Conservation (phyloP, 1,140 invertebrate genomes). For the Mercenaria mercenaria region DNA sequence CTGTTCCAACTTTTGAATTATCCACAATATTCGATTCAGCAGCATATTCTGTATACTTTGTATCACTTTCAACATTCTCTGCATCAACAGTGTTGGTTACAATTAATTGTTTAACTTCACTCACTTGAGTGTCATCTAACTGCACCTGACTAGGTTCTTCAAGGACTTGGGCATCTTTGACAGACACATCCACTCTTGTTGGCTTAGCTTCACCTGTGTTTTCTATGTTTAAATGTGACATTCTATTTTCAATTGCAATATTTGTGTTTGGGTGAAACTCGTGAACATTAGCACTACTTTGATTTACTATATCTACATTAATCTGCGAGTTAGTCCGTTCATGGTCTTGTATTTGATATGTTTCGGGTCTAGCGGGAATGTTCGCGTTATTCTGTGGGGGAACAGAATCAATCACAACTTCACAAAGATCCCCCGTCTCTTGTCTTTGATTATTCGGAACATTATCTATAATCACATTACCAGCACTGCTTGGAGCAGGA, state of each 20-base stretch:
- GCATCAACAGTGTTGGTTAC: neutral
- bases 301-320: neutral
- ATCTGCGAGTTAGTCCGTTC: conserved; percentile 54
- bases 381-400: neutral
- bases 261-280: neutral
- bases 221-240: neutral
- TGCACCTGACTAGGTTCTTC: conserved; percentile 26
- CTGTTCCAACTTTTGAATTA: neutral
- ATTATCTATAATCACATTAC: neutral
- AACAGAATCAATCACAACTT: conserved; percentile 39
- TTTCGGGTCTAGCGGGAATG: conserved; percentile 55
- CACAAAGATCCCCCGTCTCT: conserved; percentile 13
- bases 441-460: neutral
- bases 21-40: neutral
- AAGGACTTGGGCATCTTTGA: conserved; percentile 21
- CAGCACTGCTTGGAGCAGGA: neutral
- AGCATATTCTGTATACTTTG: neutral
- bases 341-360: conserved; percentile 64
- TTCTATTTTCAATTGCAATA: neutral
- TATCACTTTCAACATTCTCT: conserved; percentile 8
- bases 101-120: neutral
- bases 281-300: conserved; percentile 23
- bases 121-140: neutral
- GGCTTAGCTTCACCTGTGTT: neutral
- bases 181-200: conserved; percentile 40